Conservation (phyloP, 1,140 invertebrate species). For the Liolophura sinensis region DNA sequence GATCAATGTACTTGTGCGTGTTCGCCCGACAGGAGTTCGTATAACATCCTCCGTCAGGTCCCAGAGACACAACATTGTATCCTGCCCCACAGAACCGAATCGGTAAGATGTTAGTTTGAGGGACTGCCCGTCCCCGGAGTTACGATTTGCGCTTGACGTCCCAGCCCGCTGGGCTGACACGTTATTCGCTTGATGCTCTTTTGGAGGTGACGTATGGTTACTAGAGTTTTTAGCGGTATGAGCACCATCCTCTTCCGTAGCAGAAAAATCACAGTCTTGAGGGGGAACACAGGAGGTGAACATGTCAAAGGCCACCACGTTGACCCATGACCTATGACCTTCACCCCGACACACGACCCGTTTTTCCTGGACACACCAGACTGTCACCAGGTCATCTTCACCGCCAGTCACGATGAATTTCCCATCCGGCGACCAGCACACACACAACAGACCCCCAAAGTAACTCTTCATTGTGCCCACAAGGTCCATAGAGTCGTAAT, state of each 20-base stretch:
- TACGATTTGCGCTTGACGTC: slow-evolving; percentile 21
- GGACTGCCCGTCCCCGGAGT: slow-evolving; percentile 21
- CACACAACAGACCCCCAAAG: slow-evolving; percentile 92
- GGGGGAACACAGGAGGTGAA: slow-evolving; percentile 70
- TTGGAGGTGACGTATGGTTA: slow-evolving; percentile 9
- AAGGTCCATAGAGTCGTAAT: slow-evolving; percentile 96
- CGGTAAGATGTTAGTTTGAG: slow-evolving; percentile 67
- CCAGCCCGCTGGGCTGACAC: slow-evolving; percentile 32
- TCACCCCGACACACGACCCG: slow-evolving; percentile 94
- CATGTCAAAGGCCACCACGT: slow-evolving; percentile 93
- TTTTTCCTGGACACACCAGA: slow-evolving; percentile 94
- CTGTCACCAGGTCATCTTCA: slow-evolving; percentile 97
- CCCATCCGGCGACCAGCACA: slow-evolving; percentile 97
- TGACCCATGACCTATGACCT: slow-evolving; percentile 91
- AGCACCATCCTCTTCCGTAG: slow-evolving; percentile 49
- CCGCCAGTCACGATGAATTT: slow-evolving; percentile 95
- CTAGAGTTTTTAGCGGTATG: slow-evolving; percentile 5
- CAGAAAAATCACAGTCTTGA: slow-evolving; percentile 43
- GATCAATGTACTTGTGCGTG: slow-evolving; percentile 37
- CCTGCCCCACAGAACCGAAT: slow-evolving; percentile 96
- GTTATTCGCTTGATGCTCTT: slow-evolving; percentile 31
- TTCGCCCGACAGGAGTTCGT: slow-evolving; percentile 58
- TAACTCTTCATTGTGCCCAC: slow-evolving; percentile 83
- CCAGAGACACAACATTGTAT: slow-evolving; percentile 98
- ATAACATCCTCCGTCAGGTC: slow-evolving; percentile 96